Evolutionary conservation across 2,888 invertebrate genomes (phyloP).

Genomic region (Octonoba sinensis): DNA sequence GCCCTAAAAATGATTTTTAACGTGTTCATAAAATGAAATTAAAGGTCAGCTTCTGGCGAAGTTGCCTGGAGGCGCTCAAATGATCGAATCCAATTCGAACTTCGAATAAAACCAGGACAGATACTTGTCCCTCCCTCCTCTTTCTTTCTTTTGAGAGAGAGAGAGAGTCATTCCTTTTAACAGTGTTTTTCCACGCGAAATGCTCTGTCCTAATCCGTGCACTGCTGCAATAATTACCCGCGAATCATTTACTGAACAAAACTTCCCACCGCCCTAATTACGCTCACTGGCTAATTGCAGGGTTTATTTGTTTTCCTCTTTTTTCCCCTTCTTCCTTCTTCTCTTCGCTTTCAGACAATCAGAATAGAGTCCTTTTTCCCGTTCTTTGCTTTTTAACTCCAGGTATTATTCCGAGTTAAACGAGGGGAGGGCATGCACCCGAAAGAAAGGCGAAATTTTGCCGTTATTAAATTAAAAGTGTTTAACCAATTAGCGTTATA

Average conservation of each 20-base stretch:
- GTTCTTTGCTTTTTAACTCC: slow-evolving; percentile 29
- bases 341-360: too few relatives aligned
- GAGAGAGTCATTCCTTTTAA: slow-evolving; percentile 9
- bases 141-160: not conserved
- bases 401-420: slow-evolving; percentile 29
- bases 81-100: too few relatives aligned
- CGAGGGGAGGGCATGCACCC: not conserved
- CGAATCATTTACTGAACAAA: slow-evolving; percentile 51
- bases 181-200: slow-evolving; percentile 57
- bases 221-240: slow-evolving; percentile 44
- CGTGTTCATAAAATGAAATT: too few relatives aligned
- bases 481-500: slow-evolving; percentile 61
- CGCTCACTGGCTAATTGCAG: slow-evolving; percentile 60
- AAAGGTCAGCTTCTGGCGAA: too few relatives aligned
- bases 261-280: slow-evolving; percentile 53
- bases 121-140: not conserved
- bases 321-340: not conserved
- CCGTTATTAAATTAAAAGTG: slow-evolving; percentile 64
- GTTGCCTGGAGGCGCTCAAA: too few relatives aligned
- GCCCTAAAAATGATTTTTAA: too few relatives aligned
- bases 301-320: slow-evolving; percentile 30
- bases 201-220: slow-evolving; percentile 40
- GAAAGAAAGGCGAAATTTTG: slow-evolving; percentile 33
- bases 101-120: too few relatives aligned
- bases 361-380: too few relatives aligned